Percentiles rank a stretch among this genome's conserved stretches.
These are phyloP conservation scores for Sandelia bainsii DNA, from an alignment of 2,797 vertebrate species.

Conservation along the genomic window DNA sequence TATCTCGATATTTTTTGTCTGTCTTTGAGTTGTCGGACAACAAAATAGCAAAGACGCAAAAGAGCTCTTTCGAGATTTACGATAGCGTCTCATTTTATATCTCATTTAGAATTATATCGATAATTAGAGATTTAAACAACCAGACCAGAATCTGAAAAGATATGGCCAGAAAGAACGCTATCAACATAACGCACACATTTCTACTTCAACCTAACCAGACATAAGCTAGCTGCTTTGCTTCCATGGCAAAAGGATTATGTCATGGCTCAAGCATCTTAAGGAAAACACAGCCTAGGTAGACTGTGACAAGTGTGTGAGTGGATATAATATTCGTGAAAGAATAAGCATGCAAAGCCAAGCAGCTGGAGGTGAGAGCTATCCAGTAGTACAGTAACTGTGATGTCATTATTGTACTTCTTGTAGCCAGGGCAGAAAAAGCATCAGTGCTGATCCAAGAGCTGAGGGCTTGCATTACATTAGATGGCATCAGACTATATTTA, in stretches of 20 bases:
- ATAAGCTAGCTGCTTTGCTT: slow-evolving; percentile 36
- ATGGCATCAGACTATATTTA: slow-evolving; percentile 75
- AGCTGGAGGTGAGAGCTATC: slow-evolving; percentile 33
- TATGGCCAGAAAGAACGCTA: background rate
- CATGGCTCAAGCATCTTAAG: slow-evolving; percentile 44
- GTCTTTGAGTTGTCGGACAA: no score
- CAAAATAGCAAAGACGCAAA: no score
- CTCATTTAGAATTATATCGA: no score
- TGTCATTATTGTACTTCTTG: slow-evolving; percentile 63
- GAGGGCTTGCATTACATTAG: slow-evolving; percentile 61
- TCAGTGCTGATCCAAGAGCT: slow-evolving; percentile 36
- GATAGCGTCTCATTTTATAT: no score
- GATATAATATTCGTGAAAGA: slow-evolving; percentile 48
- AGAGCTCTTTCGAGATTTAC: no score
- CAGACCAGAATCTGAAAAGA: background rate
- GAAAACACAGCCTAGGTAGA: slow-evolving; percentile 16
- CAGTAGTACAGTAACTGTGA: slow-evolving; percentile 53
- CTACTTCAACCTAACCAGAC: slow-evolving; percentile 8
- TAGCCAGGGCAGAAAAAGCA: slow-evolving; percentile 58
- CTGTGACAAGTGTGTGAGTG: slow-evolving; percentile 31
- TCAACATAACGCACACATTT: background rate
- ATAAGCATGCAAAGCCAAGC: slow-evolving; percentile 32
- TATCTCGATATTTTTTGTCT: no score
- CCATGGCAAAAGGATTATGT: slow-evolving; percentile 49
- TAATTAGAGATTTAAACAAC: background rate